A percentile compares a stretch with the other conserved stretches of the same genome.
Evolutionary conservation across 2,888 invertebrate genomes (phyloP).

Genomic region (Nemotelus pantherinus): DNA sequence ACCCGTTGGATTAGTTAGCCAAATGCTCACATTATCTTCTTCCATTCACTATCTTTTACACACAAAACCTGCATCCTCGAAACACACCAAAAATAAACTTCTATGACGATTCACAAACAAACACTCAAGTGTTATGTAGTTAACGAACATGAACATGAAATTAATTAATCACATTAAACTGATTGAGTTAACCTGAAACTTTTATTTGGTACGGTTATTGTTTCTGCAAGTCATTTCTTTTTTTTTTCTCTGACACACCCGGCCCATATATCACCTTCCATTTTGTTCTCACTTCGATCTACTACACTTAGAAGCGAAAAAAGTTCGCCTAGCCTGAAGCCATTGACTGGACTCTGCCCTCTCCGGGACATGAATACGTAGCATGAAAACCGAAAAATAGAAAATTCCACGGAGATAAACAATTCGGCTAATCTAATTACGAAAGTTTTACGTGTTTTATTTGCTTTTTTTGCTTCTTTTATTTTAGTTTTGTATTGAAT

Average conservation of each 20-base stretch:
- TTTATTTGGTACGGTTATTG: slow-evolving; percentile 13
- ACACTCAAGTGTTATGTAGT: neutral
- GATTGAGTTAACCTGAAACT: slow-evolving; percentile 37
- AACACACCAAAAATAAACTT: too few species aligned
- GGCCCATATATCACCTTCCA: neutral
- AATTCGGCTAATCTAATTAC: slow-evolving; percentile 39
- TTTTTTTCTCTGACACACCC: neutral
- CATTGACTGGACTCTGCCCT: slow-evolving; percentile 22
- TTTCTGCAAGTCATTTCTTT: neutral
- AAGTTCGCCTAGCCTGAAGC: slow-evolving; percentile 9
- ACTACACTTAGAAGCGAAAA: neutral
- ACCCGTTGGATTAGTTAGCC: too few species aligned
- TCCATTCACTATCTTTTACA: too few species aligned
- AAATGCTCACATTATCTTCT: too few species aligned
- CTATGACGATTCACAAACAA: neutral
- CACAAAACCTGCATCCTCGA: too few species aligned
- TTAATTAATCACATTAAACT: slow-evolving; percentile 40
- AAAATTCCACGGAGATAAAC: slow-evolving; percentile 36
- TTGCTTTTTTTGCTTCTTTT: neutral
- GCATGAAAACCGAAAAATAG: slow-evolving; percentile 1
- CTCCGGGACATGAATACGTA: neutral
- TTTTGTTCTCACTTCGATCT: neutral
- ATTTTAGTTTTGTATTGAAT: neutral
- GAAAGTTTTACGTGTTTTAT: slow-evolving; percentile 21
- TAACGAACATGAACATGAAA: slow-evolving; percentile 22